Evolutionary conservation across 2,797 vertebrate species (phyloP), one percentile per base, ranked within the genome.

Genomic region (Pampus argenteus): DNA sequence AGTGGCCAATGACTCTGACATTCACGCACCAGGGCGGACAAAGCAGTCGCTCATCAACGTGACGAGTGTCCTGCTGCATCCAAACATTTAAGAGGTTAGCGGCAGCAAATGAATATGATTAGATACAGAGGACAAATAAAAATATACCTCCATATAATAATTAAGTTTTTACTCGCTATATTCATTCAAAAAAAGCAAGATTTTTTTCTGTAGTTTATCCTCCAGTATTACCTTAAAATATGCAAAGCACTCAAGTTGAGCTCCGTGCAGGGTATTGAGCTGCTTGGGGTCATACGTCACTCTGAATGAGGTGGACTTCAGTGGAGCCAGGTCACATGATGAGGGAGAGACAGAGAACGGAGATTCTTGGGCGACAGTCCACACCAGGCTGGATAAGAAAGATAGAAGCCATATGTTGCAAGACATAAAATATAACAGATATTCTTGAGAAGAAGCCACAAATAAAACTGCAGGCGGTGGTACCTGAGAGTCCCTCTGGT

Each of bases 181-280:
- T 47, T 7, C 42, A 66, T 20, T 60, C 0, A 6, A 65, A 34
- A 34, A 40, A 57, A 38, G 9, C 44, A 4, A 13, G 9, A 40
- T 44, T 2, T 31, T 47, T 57, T 55, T 51, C 20, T 31, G 17
- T 48, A 26, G 20, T 34, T 23, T 20, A 17, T 28, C 0, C 26
- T 48, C 20, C 3, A 55, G 17, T 20, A 9, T 45, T 79, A 97
- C 97, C 96, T 96, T 96, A 66, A 95, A 94, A 47, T 92, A 76
- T 22, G 95, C 95, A 28, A 98, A 98, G 74, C 95, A 98, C 89
- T 99, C 97, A 0, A 99, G 93, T 64, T 98, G 96, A 0, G 82
- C 94, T 8, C 91, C 89, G 0, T 96, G 96, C 54, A 98, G 85
- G 48, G 78, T 81, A 79, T 97, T 96, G 44, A 85, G 78, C 77